Conservation (phyloP, 2,888 invertebrate genomes). For the Athrips mouffetella region DNA sequence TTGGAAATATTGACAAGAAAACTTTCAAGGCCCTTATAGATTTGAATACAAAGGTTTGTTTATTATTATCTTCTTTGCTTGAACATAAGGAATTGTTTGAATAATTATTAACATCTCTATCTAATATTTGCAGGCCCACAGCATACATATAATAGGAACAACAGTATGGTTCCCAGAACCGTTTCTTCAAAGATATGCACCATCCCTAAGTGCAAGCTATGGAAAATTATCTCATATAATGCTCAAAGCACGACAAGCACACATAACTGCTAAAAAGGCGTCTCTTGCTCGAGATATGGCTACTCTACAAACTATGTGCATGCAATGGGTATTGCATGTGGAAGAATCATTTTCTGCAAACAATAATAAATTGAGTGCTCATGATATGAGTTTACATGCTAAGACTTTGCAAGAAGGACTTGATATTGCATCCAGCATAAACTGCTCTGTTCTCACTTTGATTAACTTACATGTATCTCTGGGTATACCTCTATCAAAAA, state of each 20-base stretch:
- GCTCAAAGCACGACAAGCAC: slow-evolving; percentile 74
- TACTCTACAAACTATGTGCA: slow-evolving; percentile 47
- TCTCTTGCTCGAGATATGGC: slow-evolving; percentile 81
- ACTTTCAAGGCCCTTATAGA: slow-evolving; percentile 85
- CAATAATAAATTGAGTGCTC: slow-evolving; percentile 57
- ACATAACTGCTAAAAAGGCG: slow-evolving; percentile 76
- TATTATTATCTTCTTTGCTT: background rate
- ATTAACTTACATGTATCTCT: slow-evolving; percentile 84
- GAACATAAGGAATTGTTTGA: background rate
- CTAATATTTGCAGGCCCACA: slow-evolving; percentile 80
- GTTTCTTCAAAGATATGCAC: slow-evolving; percentile 83
- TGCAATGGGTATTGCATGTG: slow-evolving; percentile 59
- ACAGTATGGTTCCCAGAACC: slow-evolving; percentile 91
- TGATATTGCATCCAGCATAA: slow-evolving; percentile 82
- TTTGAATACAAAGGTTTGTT: slow-evolving; percentile 83
- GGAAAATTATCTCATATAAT: slow-evolving; percentile 62
- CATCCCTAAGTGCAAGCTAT: slow-evolving; percentile 76
- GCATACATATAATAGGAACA: slow-evolving; percentile 87
- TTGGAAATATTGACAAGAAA: slow-evolving; percentile 88
- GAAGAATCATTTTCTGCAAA: slow-evolving; percentile 58
- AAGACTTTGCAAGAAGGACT: slow-evolving; percentile 78
- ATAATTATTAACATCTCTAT: background rate
- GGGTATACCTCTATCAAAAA: slow-evolving; percentile 87
- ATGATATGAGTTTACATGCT: slow-evolving; percentile 65
- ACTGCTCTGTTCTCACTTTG: slow-evolving; percentile 70